Evolutionary conservation across 2,797 vertebrate species (phyloP), one percentile per base, ranked within the genome.

Genomic region (Sebastes melanostomus): DNA sequence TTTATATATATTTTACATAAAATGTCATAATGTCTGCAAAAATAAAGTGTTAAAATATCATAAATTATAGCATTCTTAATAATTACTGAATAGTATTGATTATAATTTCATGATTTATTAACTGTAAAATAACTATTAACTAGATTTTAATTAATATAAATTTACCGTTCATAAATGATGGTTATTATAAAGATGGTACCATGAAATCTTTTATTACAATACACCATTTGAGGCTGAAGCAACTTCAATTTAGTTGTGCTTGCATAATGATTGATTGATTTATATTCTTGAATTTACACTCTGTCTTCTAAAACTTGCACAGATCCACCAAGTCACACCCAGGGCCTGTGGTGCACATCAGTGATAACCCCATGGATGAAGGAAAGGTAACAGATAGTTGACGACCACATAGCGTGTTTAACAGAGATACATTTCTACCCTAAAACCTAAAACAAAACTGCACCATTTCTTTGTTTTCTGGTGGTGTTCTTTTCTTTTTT

Each of bases 311-410:
- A 69, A 82, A 77, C 66, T 18, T 81, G 72, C 89, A 81, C 88
- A 99, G 98, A 91, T 99, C 98, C 54, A 97, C 98, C 80, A 99
- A 99, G 95, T 96, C 97, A 85, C 98, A 99, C 86, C 98, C 98
- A 83, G 98, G 98, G 87, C 98, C 98, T 81, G 95, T 99, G 32
- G 98, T 99, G 63, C 98, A 99, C 94, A 99, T 99, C 94, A 99
- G 98, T 91, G 98, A 99, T 93, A 99, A 99, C 95, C 98, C 98
- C 88, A 99, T 99, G 97, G 98, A 99, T 83, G 98, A 99, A 94
- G 98, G 98, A 90, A 99, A 99, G 97, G 98, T 99, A 96, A 72
- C 18, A 6, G 29, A 58, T 8, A 24, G 32, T 24, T n/a, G 42
- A 50, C 63, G 24, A 18, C 59, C 2, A 1, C 29, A 54, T 0